Evolutionary conservation across 2,888 invertebrate genomes (phyloP).

Genomic region (Malachius bipustulatus): DNA sequence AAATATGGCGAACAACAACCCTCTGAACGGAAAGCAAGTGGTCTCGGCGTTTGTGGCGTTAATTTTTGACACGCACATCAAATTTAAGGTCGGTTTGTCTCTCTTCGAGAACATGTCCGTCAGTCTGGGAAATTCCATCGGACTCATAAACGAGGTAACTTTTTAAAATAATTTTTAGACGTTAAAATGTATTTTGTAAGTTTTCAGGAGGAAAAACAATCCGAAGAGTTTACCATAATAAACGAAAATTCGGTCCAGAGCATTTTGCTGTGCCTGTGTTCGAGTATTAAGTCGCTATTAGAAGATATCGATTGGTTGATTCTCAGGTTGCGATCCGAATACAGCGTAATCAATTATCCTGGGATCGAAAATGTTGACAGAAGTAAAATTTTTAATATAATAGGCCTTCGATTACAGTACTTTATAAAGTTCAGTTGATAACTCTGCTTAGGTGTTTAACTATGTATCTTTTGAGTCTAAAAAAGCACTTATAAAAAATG

Average conservation of each 20-base stretch:
- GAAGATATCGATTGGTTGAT: constrained; percentile 37
- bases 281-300: constrained; percentile 32
- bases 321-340: constrained; percentile 33
- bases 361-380: constrained; percentile 26
- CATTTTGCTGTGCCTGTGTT: constrained; percentile 33
- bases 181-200: constrained; percentile 12
- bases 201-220: constrained; percentile 26
- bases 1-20: constrained; percentile 29
- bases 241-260: constrained; percentile 31
- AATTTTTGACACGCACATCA: constrained; percentile 30
- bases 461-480: too few species aligned
- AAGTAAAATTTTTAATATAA: constrained; percentile 24
- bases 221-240: constrained; percentile 31
- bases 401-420: not conserved
- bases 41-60: constrained; percentile 31
- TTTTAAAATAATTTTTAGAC: too few species aligned
- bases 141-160: constrained; percentile 37
- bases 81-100: constrained; percentile 31
- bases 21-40: constrained; percentile 24
- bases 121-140: constrained; percentile 36
- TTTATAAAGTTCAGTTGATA: too few species aligned
- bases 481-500: too few species aligned
- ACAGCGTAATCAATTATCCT: constrained; percentile 27
- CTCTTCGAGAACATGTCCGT: constrained; percentile 36
- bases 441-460: too few species aligned